Conservation (phyloP, 2,797 vertebrate genomes). For the Anabas testudineus region DNA sequence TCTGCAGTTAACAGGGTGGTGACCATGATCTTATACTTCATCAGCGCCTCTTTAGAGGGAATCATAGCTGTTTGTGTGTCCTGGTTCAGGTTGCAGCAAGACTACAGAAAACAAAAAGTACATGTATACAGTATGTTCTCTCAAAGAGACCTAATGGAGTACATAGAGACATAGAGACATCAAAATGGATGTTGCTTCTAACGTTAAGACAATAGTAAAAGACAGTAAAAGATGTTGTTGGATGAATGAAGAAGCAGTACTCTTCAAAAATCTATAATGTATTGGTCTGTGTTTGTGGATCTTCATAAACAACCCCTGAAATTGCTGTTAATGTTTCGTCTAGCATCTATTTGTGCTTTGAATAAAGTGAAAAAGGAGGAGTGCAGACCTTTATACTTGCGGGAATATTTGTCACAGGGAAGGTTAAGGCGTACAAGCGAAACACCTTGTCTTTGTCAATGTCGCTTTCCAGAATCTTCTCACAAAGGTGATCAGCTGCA, state of each 20-base stretch:
- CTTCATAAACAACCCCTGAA: too few species aligned
- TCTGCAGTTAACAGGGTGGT: conserved; percentile 92
- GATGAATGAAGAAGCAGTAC: too few species aligned
- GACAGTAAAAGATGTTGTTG: too few species aligned
- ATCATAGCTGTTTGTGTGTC: conserved; percentile 77
- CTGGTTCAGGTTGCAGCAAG: conserved; percentile 83
- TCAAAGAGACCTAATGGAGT: not conserved
- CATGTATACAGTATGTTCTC: conserved; percentile 6
- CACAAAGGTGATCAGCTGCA: conserved; percentile 91
- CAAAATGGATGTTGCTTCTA: not conserved
- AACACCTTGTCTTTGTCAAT: conserved; percentile 79
- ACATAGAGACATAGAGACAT: not conserved
- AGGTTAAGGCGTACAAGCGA: conserved; percentile 86
- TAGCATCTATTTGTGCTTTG: too few species aligned
- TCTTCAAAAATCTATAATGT: not conserved
- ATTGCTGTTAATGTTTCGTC: too few species aligned
- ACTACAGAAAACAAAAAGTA: conserved; percentile 70
- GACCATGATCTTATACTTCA: conserved; percentile 87
- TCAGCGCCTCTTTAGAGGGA: conserved; percentile 85
- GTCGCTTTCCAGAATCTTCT: conserved; percentile 77
- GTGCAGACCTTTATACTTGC: conserved; percentile 77
- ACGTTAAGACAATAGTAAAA: too few species aligned
- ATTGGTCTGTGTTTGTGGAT: too few species aligned
- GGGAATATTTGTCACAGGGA: conserved; percentile 82
- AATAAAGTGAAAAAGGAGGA: not conserved